Conservation (phyloP, 2,888 invertebrate species). For the Netelia virgata region DNA sequence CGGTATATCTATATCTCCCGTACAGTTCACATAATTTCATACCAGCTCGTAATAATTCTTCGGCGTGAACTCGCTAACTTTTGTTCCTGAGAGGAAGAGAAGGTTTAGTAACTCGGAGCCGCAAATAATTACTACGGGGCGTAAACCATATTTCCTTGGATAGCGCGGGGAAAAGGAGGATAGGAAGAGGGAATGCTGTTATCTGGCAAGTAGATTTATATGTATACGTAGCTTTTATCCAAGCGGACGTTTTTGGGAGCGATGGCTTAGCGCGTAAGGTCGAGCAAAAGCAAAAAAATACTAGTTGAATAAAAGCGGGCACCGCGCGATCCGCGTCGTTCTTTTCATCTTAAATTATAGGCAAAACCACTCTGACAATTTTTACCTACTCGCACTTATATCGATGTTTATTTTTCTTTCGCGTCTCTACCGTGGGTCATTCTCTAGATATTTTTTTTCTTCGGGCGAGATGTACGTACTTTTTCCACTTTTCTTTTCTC, state of each 20-base stretch:
- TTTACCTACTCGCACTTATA: neutral
- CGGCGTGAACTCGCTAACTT: slow-evolving; percentile 28
- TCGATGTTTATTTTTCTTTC: neutral
- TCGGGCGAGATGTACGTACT: neutral
- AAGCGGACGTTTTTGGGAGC: slow-evolving; percentile 16
- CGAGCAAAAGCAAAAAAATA: neutral
- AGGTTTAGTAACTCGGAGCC: slow-evolving; percentile 7
- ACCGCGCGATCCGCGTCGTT: no score
- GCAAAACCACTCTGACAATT: neutral
- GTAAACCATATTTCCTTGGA: neutral
- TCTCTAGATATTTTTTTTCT: slow-evolving; percentile 5
- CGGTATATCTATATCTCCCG: neutral
- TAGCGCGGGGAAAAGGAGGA: neutral
- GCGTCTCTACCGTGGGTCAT: neutral
- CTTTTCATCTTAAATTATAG: no score
- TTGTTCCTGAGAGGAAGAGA: neutral
- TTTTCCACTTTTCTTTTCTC: slow-evolving; percentile 28
- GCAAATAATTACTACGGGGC: slow-evolving; percentile 47
- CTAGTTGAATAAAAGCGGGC: no score
- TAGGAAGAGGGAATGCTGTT: neutral
- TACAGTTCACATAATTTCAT: slow-evolving; percentile 13
- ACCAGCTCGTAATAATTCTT: slow-evolving; percentile 30
- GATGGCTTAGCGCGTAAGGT: slow-evolving; percentile 27
- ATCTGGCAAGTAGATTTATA: neutral
- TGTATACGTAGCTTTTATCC: neutral